Evolutionary conservation across 2,797 vertebrate genomes (phyloP).

Genomic region (Chaunax sp.): DNA sequence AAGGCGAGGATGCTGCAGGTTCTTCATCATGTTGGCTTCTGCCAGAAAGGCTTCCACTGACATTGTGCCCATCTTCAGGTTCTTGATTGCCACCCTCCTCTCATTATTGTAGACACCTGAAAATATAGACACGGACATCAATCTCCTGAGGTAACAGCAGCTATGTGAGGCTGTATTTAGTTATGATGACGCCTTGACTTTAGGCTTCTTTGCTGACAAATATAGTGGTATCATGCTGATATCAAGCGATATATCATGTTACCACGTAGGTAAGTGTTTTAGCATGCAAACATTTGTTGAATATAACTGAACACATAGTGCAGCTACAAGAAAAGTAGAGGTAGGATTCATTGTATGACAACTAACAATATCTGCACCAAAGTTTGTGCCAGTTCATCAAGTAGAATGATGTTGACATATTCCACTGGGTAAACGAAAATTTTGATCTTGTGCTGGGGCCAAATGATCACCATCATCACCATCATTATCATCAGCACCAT

Average conservation of each 20-base stretch:
- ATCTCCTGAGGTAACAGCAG: not conserved
- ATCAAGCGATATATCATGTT: not conserved
- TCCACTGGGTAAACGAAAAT: no score
- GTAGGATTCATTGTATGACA: no score
- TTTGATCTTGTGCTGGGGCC: no score
- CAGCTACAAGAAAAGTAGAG: no score
- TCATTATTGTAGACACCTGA: conserved; percentile 93
- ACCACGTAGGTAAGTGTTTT: not conserved
- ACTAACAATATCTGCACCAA: no score
- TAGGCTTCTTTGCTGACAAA: not conserved
- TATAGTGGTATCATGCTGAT: not conserved
- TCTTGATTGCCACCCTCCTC: conserved; percentile 95
- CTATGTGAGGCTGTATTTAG: not conserved
- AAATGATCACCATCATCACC: no score
- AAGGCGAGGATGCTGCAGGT: conserved; percentile 90
- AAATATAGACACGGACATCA: conserved; percentile 15
- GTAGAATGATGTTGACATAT: no score
- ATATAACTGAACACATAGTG: no score
- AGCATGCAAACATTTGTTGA: not conserved
- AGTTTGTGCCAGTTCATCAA: no score
- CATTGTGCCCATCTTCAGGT: conserved; percentile 95
- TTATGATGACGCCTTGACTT: no score
- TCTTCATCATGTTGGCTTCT: conserved; percentile 98
- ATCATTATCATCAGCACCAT: no score
- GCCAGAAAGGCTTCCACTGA: conserved; percentile 93